Evolutionary conservation across 2,888 invertebrate species (phyloP), one percentile per base, ranked within the genome.

Genomic region (Argyresthia goedartella): DNA sequence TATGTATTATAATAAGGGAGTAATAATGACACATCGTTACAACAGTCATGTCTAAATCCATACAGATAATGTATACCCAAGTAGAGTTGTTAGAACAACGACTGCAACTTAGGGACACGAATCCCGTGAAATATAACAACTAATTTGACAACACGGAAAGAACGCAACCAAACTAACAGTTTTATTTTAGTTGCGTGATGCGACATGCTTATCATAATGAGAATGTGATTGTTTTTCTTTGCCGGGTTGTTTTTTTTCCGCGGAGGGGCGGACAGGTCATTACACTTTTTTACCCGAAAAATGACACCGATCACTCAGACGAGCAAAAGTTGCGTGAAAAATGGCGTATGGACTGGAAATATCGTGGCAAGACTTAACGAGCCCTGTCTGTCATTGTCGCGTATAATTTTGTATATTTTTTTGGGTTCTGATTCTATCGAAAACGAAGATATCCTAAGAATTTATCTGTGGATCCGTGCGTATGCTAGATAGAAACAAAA

Each of bases 341-440:
- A 73, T 69, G 55, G 39, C 39, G 45, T 11, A 42, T n/a, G 11
- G 14, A 13, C 44, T 44, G 14, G 48, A 52, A 53, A 58, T 55
- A 64, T 62, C 64, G 63, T 64, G 66, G 61, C 59, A 54, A 59
- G 55, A 60, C 63, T 63, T 76, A 79, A 81, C 75, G 81, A 80
- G 71, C 65, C 64, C 55, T 71, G 79, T 75, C 73, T 69, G 69
- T 73, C 76, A 70, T 62, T 64, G 69, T 67, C 69, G 66, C 67
- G 50, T 60, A n/a, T n/a, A 67, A 63, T 66, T 74, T 72, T 25
- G 25, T 6, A 25, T 25, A 25, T 64, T 65, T 62, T 73, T 69
- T 70, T 25, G 25, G 25, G 25, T 4, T 25, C 25, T 62, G 66
- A 76, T 73, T 69, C 66, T 71, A 65, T 65, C 65, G 64, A 66